Conservation (phyloP, 2,888 invertebrate genomes). For the Xestia sexstrigata region DNA sequence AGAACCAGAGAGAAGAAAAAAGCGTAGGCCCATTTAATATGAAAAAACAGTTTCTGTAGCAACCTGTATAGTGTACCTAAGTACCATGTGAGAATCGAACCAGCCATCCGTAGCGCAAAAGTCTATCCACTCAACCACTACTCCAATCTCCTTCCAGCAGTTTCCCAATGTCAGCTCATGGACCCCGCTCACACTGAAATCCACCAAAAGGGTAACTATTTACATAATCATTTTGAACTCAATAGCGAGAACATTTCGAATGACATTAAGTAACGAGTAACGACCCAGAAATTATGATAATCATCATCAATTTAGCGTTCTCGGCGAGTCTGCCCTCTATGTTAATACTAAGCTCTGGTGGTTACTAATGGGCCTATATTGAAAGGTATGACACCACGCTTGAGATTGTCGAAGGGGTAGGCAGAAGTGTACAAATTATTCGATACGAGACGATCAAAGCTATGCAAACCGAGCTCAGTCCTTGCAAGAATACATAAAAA, state of each 20-base stretch:
- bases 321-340: constrained; percentile 41
- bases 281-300: constrained; percentile 62
- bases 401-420: not conserved
- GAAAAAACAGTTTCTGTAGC: not conserved
- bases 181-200: constrained; percentile 30
- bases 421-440: not conserved
- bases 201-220: constrained; percentile 58
- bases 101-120: not conserved
- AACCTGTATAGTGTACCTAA: not conserved
- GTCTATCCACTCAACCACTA: not conserved
- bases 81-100: not conserved
- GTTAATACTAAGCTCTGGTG: constrained; percentile 43
- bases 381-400: not conserved
- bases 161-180: not conserved
- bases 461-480: not conserved
- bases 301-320: constrained; percentile 47
- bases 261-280: constrained; percentile 60
- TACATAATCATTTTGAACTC: constrained; percentile 63
- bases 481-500: not conserved
- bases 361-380: not conserved
- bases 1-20: not conserved
- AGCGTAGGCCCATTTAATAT: no score
- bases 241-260: constrained; percentile 60
- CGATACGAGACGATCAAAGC: not conserved
- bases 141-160: not conserved